Evolutionary conservation across 2,888 invertebrate genomes (phyloP).

Genomic region (Clostera curtula): DNA sequence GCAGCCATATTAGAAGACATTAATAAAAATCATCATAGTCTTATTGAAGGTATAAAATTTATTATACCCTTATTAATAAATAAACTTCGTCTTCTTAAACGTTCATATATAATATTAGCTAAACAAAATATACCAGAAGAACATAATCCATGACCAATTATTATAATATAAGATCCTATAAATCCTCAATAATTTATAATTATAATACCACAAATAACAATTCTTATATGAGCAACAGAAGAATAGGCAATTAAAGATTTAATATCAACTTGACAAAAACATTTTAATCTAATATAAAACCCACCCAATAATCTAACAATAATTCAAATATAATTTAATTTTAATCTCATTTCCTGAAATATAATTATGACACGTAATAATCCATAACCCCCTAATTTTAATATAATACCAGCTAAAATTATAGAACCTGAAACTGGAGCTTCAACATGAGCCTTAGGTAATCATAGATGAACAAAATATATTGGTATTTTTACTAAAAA

Average conservation of each 20-base stretch:
- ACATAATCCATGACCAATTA: slow-evolving; percentile 79
- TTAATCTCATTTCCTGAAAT: slow-evolving; percentile 57
- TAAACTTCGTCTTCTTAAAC: slow-evolving; percentile 75
- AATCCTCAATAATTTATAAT: slow-evolving; percentile 71
- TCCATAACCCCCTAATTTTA: slow-evolving; percentile 84
- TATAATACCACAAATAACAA: slow-evolving; percentile 76
- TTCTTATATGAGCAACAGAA: slow-evolving; percentile 81
- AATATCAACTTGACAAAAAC: slow-evolving; percentile 81
- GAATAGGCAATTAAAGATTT: slow-evolving; percentile 85
- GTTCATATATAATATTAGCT: slow-evolving; percentile 78
- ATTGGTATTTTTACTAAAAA: slow-evolving; percentile 84
- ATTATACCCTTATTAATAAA: slow-evolving; percentile 78
- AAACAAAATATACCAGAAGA: slow-evolving; percentile 80
- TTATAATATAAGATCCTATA: slow-evolving; percentile 71
- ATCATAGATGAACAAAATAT: slow-evolving; percentile 80
- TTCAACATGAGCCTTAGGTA: slow-evolving; percentile 85
- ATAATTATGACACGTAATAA: slow-evolving; percentile 73
- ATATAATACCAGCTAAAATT: slow-evolving; percentile 82
- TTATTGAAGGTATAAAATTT: slow-evolving; percentile 73
- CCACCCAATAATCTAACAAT: slow-evolving; percentile 74
- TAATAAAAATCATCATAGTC: slow-evolving; percentile 80
- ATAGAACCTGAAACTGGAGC: slow-evolving; percentile 83
- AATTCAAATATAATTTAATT: slow-evolving; percentile 70
- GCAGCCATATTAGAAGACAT: slow-evolving; percentile 78
- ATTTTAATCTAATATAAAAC: slow-evolving; percentile 76